Base-by-base conservation (phyloP, 23 tunicate genomes). In the Trididemnum clinides region DNA sequence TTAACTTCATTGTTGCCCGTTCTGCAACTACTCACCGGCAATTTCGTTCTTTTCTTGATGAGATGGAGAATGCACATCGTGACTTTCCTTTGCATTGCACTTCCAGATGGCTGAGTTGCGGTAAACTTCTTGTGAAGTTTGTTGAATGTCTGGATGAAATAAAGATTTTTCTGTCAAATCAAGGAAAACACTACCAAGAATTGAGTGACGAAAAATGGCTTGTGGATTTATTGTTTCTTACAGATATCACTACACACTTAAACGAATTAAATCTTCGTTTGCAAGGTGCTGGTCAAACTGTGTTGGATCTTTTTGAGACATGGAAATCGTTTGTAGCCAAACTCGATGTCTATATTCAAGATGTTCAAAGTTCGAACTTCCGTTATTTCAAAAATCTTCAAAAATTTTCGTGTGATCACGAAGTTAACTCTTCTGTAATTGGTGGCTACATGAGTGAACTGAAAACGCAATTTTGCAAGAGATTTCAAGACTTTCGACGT, bases 11-110 rank as follows among this genome's bases (percentile, higher is more conserved):
- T 81, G 87, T 83, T 79, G 80, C 87, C 39, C 64, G 88, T 80
- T 84, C 88, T 84, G 81, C 81, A 76, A 84, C 88, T 76, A 84
- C 88, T 76, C 81, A 84, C 88, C 73, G 81, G 76, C 88, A 72
- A 38, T 84, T 84, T 84, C 82, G 88, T 76, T 84, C 81, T 84
- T 84, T 84, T 30, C 80, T 83, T 84, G 88, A 84, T 76, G 88
- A 84, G 88, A 84, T 84, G 88, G 57, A 84, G 50, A 49, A 71
- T 84, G 88, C 88, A 84, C 76, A 84, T 39, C 79, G 76, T 84
- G 88, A 72, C 51, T 62, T 84, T 83, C 88, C 71, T 36, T 39
- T 71, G 81, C 71, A 33, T 80, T 54, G 54, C 88, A 71, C 59
- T 51, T 35, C 58, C 69, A 73, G 71, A 28, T 72, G 75, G 79